A percentile compares a stretch with the other conserved stretches of the same genome.
Conservation (phyloP, 1,140 invertebrate genomes). For the Drosophila lini region DNA sequence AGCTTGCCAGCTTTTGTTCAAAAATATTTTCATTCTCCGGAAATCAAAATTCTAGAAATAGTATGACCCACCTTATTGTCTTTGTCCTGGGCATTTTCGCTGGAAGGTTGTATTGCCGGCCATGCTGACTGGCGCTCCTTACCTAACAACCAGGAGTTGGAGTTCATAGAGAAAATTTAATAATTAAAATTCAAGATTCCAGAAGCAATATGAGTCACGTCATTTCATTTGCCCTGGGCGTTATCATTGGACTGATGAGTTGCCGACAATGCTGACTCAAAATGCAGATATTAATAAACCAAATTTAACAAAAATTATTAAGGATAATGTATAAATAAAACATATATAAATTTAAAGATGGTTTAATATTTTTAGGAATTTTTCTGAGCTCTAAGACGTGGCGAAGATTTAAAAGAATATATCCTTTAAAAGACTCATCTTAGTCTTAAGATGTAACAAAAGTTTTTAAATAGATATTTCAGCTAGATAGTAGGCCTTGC, state of each 20-base stretch:
- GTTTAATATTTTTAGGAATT: neutral
- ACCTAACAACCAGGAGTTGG: neutral
- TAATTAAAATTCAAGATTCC: neutral
- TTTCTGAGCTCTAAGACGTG: neutral
- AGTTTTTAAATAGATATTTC: neutral
- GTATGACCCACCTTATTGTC: constrained; percentile 58
- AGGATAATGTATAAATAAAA: neutral
- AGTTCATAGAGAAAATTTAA: neutral
- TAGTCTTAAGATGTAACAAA: no score
- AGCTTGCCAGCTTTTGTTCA: neutral
- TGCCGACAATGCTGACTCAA: constrained; percentile 31
- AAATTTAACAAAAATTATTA: neutral
- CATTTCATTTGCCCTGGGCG: constrained; percentile 53
- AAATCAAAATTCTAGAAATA: neutral
- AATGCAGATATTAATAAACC: no score
- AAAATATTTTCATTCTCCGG: neutral
- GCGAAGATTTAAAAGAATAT: neutral
- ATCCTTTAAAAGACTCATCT: no score
- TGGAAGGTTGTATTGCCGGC: constrained; percentile 45
- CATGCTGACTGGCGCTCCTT: constrained; percentile 4
- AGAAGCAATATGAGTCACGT: constrained; percentile 48
- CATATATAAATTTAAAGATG: neutral
- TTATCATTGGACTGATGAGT: constrained; percentile 50
- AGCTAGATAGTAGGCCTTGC: neutral
- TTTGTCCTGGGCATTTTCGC: constrained; percentile 46